Evolutionary conservation across 2,888 invertebrate genomes (phyloP).

Genomic region (Ypsolopha sequella): DNA sequence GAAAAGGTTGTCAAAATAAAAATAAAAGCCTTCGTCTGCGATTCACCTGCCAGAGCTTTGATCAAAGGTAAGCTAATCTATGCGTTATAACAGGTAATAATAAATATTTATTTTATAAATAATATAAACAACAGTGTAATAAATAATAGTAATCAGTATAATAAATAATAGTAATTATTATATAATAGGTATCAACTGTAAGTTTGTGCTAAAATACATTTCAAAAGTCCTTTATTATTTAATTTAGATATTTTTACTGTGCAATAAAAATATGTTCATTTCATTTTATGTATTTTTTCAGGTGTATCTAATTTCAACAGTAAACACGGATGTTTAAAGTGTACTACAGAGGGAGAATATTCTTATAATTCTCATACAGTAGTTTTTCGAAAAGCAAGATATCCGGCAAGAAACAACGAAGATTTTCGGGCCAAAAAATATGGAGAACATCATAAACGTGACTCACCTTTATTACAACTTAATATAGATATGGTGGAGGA

Average conservation of each 20-base stretch:
- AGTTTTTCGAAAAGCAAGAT: conserved; percentile 3
- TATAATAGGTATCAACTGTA: conserved; percentile 2
- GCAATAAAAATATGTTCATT: background rate
- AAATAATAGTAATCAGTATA: background rate
- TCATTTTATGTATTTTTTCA: conserved; percentile 6
- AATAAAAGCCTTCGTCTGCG: conserved; percentile 6
- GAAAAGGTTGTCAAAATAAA: background rate
- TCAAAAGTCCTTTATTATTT: background rate
- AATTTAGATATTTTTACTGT: background rate
- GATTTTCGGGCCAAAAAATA: background rate
- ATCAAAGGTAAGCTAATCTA: no score
- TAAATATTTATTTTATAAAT: background rate
- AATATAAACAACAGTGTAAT: background rate
- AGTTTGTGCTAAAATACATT: background rate
- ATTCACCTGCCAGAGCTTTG: conserved; percentile 5
- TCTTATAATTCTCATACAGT: conserved; percentile 9
- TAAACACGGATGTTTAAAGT: conserved; percentile 10
- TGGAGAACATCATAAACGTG: conserved; percentile 2
- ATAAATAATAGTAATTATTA: conserved; percentile 1
- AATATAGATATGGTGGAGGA: conserved; percentile 4
- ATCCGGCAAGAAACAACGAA: conserved; percentile 4
- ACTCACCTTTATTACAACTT: conserved; percentile 3
- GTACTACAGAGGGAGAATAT: conserved; percentile 8
- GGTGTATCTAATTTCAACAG: conserved; percentile 10
- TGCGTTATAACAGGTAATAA: background rate